Evolutionary conservation across 2,113 vertebrate species (phyloP), one percentile per base, ranked within the genome.

Genomic region (Bos javanicus): DNA sequence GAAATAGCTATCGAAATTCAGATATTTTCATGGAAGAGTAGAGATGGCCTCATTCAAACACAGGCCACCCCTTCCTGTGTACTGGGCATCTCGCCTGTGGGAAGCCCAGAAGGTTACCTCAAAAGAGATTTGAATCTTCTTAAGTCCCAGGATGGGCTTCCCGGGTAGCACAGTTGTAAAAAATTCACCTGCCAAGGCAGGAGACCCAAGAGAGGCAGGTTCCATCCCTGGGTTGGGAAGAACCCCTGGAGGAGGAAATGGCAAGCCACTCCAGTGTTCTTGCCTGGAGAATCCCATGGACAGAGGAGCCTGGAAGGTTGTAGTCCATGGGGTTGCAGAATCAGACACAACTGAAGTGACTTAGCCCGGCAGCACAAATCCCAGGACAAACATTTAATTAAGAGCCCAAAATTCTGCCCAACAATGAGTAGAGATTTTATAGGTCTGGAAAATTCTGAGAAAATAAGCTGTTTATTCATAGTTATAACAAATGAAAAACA

Each of bases 1-100:
- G 54, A 54, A 30, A 21, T 14, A 7, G 83, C 6, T 13, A 0
- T 10, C 0, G 2, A n/a, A 11, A 0, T 28, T 64, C 46, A 21
- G 52, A 28, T 2, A 13, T 0, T 2, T 36, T 36, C 74, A 1
- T 26, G 17, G 19, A 33, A 19, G 48, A 6, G 48, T 10, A 5
- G 50, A 5, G 21, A 6, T 0, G 19, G 56, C 91, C 21, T 84
- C 28, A 0, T 2, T 2, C 4, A 36, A 4, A 17, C 14, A 23
- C 33, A 5, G 2, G 33, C 7, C 6, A 3, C 10, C 21, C 46
- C 36, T 71, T 67, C 46, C 39, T 5, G 1, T 1, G 23, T 4
- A 0, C 7, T 13, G 56, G 43, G 36, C 46, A 78, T 56, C 54
- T n/a, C 3, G 23, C 16, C 59, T 43, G 21, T 4, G 87, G 52